Evolutionary conservation across 2,888 invertebrate genomes (phyloP).

Genomic region (Steromphala cineraria): DNA sequence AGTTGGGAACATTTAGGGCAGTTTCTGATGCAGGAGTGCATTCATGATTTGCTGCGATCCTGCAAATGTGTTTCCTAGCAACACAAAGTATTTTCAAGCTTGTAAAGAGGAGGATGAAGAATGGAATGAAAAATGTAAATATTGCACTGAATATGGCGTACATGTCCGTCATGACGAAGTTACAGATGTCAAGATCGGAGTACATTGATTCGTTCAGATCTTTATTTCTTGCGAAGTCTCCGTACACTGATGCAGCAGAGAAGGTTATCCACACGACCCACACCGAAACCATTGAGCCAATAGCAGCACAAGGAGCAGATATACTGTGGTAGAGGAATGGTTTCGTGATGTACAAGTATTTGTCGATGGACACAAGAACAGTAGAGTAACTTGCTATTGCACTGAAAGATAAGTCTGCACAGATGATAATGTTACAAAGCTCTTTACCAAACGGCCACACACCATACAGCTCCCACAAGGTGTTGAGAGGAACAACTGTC

Average conservation of each 20-base stretch:
- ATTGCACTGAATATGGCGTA: constrained; percentile 43
- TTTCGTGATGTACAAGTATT: constrained; percentile 51
- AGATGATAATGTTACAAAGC: constrained; percentile 47
- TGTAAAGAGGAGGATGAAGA: constrained; percentile 50
- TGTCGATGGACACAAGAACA: constrained; percentile 53
- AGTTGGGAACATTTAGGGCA: constrained; percentile 10
- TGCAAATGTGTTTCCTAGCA: constrained; percentile 46
- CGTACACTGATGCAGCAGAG: constrained; percentile 40
- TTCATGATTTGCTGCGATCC: constrained; percentile 35
- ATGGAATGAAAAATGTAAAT: constrained; percentile 47
- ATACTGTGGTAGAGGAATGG: constrained; percentile 46
- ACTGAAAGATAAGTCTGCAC: constrained; percentile 48
- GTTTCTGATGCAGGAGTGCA: constrained; percentile 22
- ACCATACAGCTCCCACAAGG: constrained; percentile 50
- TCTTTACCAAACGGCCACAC: constrained; percentile 43
- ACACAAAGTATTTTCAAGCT: constrained; percentile 47
- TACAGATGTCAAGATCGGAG: constrained; percentile 35
- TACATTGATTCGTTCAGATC: constrained; percentile 36
- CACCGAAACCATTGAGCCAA: constrained; percentile 35
- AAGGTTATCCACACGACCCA: constrained; percentile 48
- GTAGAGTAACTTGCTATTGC: constrained; percentile 52
- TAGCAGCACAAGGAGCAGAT: constrained; percentile 36
- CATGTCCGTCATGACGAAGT: constrained; percentile 49
- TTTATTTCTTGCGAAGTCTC: constrained; percentile 43
- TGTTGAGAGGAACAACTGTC: constrained; percentile 51